Evolutionary conservation across 2,113 vertebrate genomes (phyloP), one percentile per base, ranked within the genome.

Genomic region (Seriola rivoliana): DNA sequence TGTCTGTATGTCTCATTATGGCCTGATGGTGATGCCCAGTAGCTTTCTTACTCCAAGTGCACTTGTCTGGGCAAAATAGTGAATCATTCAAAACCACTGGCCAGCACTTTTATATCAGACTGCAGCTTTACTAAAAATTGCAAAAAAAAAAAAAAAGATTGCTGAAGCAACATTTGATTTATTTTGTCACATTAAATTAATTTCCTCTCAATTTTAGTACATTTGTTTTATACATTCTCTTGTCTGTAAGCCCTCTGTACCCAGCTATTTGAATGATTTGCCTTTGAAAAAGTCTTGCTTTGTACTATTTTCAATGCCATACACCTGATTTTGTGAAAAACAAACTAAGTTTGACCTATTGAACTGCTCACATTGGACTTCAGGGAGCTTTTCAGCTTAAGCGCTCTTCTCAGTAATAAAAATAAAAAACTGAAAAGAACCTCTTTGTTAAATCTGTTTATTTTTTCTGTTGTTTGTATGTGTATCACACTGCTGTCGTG

Each of bases 331-430:
- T 84, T 80, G 44, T 77, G 70, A 38, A 85, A 59, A 70, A 83
- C 25, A 46, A 76, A 62, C 44, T 62, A 67, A 74, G 71, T 92
- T 86, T 92, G 85, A 90, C 78, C 72, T 82, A 81, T 91, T 90
- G 81, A 92, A 89, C 87, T 89, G 84, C 91, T 93, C 90, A 90
- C 78, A 89, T 93, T 78, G 66, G 86, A 94, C 88, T 93, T 95
- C 94, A 96, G 95, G 94, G 94, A 96, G 93, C 92, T 94, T 94
- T 94, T 84, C 90, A 92, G 93, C 88, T 91, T 94, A 86, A 87
- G 78, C 82, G 69, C 87, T 94, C 86, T 91, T 93, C 92, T 94
- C 88, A 89, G 80, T 93, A 94, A 90, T 91, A 86, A 80, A 74
- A 58, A 12, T 5, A 46, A 64, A 40, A 82, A 83, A 54, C 5